Evolutionary conservation across 2,888 invertebrate species (phyloP).

Genomic region (Parnassius apollo): DNA sequence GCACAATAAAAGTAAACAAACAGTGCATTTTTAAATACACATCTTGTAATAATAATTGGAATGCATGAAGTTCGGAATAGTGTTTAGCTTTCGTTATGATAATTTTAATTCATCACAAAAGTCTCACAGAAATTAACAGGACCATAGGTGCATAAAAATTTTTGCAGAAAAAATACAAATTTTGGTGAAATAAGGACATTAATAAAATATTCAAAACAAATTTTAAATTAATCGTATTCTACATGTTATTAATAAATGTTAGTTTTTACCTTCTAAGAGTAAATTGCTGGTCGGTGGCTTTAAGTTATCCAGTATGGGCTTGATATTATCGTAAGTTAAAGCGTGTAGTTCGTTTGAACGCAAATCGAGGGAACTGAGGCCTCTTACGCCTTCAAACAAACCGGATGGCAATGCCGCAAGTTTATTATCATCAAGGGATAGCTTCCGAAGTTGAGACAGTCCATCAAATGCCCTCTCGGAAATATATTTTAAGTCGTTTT

Average conservation of each 20-base stretch:
- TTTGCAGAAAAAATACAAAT: no score
- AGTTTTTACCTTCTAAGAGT: slow-evolving; percentile 86
- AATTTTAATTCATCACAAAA: no score
- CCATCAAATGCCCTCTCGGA: slow-evolving; percentile 90
- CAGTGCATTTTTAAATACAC: no score
- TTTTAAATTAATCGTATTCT: slow-evolving; percentile 61
- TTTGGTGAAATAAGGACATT: no score
- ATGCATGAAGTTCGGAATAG: no score
- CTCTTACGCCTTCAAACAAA: no score
- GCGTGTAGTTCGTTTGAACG: slow-evolving; percentile 89
- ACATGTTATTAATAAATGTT: slow-evolving; percentile 56
- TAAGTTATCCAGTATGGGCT: slow-evolving; percentile 89
- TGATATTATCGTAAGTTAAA: slow-evolving; percentile 87
- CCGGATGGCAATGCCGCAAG: slow-evolving; percentile 61
- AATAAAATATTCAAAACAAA: slow-evolving; percentile 63
- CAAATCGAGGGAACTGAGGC: slow-evolving; percentile 78
- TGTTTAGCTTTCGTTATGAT: no score
- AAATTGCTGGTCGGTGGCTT: slow-evolving; percentile 88
- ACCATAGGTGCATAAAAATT: no score
- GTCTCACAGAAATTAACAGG: no score
- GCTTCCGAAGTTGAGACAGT: slow-evolving; percentile 85
- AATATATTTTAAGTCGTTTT: slow-evolving; percentile 86
- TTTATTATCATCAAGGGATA: slow-evolving; percentile 89
- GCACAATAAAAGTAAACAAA: no score
- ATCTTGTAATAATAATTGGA: no score